Evolutionary conservation across 2,113 vertebrate genomes (phyloP).

Genomic region (Tretioscincus oriximinensis): DNA sequence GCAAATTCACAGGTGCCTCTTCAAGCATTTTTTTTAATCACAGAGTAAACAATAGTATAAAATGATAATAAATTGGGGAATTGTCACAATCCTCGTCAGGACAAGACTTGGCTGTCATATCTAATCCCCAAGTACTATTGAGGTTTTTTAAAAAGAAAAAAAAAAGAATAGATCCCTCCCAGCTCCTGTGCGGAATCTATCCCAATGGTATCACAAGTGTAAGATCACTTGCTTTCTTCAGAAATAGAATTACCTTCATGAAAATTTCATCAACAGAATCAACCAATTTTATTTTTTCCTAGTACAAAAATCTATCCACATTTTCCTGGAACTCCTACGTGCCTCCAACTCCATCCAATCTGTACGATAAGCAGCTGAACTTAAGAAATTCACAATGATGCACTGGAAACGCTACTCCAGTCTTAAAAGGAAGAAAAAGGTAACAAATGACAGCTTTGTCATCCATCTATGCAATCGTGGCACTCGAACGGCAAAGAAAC

Average conservation of each 20-base stretch:
- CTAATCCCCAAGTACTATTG: constrained; percentile 70
- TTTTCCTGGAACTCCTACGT: constrained; percentile 10
- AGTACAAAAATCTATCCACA: constrained; percentile 9
- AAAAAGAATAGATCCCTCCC: background rate
- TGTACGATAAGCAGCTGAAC: constrained; percentile 24
- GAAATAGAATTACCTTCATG: background rate
- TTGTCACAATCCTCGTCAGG: constrained; percentile 54
- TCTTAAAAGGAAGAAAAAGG: constrained; percentile 44
- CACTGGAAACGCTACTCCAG: constrained; percentile 52
- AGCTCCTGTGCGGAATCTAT: constrained; percentile 20
- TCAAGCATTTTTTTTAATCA: constrained; percentile 77
- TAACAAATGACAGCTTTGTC: constrained; percentile 36
- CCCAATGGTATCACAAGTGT: background rate
- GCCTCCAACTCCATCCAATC: constrained; percentile 33
- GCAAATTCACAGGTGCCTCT: constrained; percentile 7
- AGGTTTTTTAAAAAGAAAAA: constrained; percentile 46
- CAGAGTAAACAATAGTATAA: constrained; percentile 81
- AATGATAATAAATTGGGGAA: constrained; percentile 67
- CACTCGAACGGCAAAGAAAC: background rate
- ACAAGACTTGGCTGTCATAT: constrained; percentile 24
- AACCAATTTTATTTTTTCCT: background rate
- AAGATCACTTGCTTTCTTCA: constrained; percentile 6
- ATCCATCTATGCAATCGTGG: background rate
- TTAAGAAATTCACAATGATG: constrained; percentile 33
- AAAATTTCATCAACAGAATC: constrained; percentile 7